phyloP scores from a whole-genome alignment of 2,113 vertebrate genomes.

The Aptenodytes forsteri region DNA sequence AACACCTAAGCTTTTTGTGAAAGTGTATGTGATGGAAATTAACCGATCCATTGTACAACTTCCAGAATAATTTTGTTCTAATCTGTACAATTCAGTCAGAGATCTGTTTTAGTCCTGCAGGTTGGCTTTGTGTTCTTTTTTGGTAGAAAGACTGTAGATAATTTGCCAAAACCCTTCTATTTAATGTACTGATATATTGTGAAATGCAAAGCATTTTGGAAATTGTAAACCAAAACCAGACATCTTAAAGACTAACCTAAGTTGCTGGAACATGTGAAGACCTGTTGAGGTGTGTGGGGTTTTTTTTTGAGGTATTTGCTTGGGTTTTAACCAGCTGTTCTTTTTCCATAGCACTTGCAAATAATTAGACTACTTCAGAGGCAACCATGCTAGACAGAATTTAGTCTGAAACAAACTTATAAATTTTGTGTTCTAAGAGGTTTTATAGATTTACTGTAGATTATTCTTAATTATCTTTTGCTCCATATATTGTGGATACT shows the following conservation, averaged over 20 bases:
- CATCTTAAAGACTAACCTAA: not conserved
- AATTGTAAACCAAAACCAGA: not conserved
- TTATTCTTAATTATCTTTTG: not conserved
- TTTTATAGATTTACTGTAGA: not conserved
- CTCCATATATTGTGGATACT: not conserved
- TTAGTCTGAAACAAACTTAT: not conserved
- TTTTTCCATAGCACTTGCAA: not conserved
- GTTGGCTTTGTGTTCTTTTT: not conserved
- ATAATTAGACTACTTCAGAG: not conserved
- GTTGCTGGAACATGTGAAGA: not conserved
- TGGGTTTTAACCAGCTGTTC: not conserved
- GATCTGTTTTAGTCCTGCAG: not conserved
- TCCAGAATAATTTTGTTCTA: not conserved
- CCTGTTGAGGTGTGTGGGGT: not conserved
- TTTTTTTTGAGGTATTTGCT: not conserved
- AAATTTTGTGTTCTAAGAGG: not conserved
- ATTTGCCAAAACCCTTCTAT: not conserved
- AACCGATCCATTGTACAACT: not conserved
- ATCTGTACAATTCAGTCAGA: not conserved
- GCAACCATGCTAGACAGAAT: not conserved
- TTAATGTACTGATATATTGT: not conserved
- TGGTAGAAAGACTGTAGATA: not conserved
- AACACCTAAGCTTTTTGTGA: not conserved
- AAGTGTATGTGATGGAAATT: not conserved
- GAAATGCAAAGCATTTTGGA: not conserved